Evolutionary conservation across 2,113 vertebrate species (phyloP).

Genomic region (Syrmaticus mikado): DNA sequence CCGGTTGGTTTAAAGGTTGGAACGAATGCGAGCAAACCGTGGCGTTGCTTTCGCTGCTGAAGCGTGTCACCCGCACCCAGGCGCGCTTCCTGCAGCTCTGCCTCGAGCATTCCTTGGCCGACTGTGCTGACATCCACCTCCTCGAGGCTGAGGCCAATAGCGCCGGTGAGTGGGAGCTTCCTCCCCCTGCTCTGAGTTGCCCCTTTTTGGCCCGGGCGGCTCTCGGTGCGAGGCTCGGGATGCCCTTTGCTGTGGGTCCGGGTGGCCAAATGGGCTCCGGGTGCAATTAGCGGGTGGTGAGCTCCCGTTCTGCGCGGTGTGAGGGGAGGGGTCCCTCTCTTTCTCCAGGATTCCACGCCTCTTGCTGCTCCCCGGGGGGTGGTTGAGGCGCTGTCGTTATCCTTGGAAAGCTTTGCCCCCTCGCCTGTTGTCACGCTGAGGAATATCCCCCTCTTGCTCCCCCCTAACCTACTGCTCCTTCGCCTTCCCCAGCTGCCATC

Average conservation of each 20-base stretch:
- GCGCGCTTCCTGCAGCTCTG: constrained; percentile 96
- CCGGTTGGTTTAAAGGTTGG: constrained; percentile 97
- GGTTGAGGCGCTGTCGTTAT: neutral
- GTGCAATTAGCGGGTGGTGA: no score
- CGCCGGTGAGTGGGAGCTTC: constrained; percentile 81
- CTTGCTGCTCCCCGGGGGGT: neutral
- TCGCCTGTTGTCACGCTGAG: neutral
- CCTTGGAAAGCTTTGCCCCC: no score
- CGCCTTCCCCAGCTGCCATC: constrained; percentile 81
- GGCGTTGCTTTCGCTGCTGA: constrained; percentile 92
- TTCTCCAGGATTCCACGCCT: no score
- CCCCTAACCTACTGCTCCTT: neutral
- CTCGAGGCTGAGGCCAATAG: constrained; percentile 95
- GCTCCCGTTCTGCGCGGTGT: no score
- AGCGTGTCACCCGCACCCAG: constrained; percentile 92
- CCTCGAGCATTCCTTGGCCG: constrained; percentile 94
- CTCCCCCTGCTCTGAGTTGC: no score
- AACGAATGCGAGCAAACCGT: constrained; percentile 98
- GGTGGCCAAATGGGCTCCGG: no score
- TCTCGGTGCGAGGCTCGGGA: neutral
- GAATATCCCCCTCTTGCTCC: neutral
- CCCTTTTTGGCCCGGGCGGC: neutral
- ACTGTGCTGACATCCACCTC: constrained; percentile 93
- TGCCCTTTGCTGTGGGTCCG: no score
- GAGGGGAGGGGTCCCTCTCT: no score